A percentile compares a stretch with the other conserved stretches of the same genome.
These are phyloP conservation scores for Bombus superbus DNA, from an alignment of 1,140 invertebrate genomes.

Conservation along the genomic window DNA sequence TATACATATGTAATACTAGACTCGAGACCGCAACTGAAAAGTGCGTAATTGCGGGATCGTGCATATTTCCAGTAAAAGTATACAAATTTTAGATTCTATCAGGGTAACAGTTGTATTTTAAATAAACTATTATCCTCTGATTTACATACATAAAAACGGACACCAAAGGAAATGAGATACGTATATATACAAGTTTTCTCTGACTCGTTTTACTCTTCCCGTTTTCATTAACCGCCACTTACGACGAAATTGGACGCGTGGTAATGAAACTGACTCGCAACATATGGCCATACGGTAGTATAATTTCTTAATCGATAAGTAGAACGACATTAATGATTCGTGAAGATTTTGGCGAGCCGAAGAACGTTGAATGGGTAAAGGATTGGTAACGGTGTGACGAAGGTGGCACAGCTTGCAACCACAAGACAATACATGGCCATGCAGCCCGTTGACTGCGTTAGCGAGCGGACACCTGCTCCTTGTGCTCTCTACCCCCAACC, in stretches of 20 bases:
- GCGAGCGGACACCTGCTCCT: slow-evolving; percentile 19
- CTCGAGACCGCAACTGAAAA: not conserved
- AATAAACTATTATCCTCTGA: slow-evolving; percentile 62
- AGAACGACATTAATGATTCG: not conserved
- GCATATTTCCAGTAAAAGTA: not conserved
- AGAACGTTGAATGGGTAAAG: not conserved
- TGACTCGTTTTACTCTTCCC: not conserved
- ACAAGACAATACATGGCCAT: slow-evolving; percentile 6
- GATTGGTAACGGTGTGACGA: not conserved
- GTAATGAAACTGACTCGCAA: no score
- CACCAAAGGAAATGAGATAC: not conserved
- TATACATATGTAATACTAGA: not conserved
- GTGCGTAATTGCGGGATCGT: not conserved
- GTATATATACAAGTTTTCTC: not conserved
- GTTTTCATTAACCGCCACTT: not conserved
- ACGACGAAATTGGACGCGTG: no score
- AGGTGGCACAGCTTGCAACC: slow-evolving; percentile 13
- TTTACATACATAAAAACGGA: not conserved
- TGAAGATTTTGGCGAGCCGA: not conserved
- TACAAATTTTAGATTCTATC: slow-evolving; percentile 17
- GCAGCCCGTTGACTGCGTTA: not conserved
- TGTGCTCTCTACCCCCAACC: slow-evolving; percentile 24
- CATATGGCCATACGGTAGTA: no score
- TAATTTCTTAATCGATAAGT: not conserved
- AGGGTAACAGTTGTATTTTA: slow-evolving; percentile 52